Conservation (phyloP, 2,888 invertebrate genomes). For the Clitarchus hookeri region DNA sequence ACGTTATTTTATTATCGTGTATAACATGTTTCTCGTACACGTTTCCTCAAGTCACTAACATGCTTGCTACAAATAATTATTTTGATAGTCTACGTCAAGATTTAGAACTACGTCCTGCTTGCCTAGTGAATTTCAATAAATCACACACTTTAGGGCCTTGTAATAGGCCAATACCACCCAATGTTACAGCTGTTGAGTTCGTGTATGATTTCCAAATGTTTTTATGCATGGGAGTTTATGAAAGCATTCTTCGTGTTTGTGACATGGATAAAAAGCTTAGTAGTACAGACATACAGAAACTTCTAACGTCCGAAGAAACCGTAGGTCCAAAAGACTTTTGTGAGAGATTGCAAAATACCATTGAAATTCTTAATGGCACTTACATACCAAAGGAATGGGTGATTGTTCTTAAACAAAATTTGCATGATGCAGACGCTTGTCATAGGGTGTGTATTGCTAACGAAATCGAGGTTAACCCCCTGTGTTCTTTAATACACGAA, state of each 20-base stretch:
- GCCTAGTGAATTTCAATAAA: background rate
- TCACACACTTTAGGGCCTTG: background rate
- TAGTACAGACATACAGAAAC: background rate
- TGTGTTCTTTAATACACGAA: background rate
- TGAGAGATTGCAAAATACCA: background rate
- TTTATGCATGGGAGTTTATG: conserved; percentile 18
- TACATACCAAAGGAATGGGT: background rate
- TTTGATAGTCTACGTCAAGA: background rate
- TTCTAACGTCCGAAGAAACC: background rate
- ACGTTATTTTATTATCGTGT: too few relatives aligned
- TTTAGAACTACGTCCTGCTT: background rate
- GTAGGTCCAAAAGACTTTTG: background rate
- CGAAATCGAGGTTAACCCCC: background rate
- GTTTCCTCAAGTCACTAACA: too few relatives aligned
- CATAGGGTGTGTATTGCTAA: background rate
- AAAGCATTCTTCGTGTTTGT: background rate
- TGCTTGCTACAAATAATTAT: too few relatives aligned
- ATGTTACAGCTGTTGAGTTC: background rate
- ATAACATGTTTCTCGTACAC: too few relatives aligned
- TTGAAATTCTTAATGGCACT: background rate
- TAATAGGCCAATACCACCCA: background rate
- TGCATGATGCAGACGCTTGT: background rate
- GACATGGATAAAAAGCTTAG: background rate
- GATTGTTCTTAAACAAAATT: background rate
- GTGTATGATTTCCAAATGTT: background rate